Evolutionary conservation across 2,797 vertebrate species (phyloP).

Genomic region (Cynopterus sphinx): DNA sequence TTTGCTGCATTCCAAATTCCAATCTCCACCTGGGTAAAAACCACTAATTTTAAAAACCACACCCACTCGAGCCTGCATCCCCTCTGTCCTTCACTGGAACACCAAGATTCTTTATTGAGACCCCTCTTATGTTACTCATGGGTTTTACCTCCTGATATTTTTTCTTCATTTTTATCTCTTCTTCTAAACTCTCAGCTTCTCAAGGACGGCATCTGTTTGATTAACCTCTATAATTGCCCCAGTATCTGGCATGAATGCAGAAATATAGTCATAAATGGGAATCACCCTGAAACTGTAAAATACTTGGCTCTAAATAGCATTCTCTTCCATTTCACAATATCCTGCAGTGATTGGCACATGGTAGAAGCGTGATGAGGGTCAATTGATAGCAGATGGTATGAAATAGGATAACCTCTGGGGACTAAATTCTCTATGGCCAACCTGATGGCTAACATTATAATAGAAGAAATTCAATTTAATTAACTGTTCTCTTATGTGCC

Average conservation of each 20-base stretch:
- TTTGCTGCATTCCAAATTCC: not conserved
- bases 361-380: not conserved
- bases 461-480: not conserved
- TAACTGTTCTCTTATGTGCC: not conserved
- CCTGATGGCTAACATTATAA: not conserved
- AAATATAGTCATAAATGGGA: not conserved
- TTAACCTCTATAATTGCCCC: not conserved
- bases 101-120: not conserved
- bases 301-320: not conserved
- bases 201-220: not conserved
- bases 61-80: not conserved
- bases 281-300: not conserved
- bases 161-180: constrained; percentile 32
- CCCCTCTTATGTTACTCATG: not conserved
- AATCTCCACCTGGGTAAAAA: not conserved
- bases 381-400: not conserved
- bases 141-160: not conserved
- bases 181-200: not conserved
- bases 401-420: not conserved
- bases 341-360: not conserved
- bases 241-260: not conserved
- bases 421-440: not conserved
- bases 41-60: not conserved
- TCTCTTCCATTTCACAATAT: not conserved
- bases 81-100: not conserved